A percentile compares a stretch with the other conserved stretches of the same genome.
phyloP scores from a whole-genome alignment of 2,113 vertebrate species.

The Ceratotherium simum region DNA sequence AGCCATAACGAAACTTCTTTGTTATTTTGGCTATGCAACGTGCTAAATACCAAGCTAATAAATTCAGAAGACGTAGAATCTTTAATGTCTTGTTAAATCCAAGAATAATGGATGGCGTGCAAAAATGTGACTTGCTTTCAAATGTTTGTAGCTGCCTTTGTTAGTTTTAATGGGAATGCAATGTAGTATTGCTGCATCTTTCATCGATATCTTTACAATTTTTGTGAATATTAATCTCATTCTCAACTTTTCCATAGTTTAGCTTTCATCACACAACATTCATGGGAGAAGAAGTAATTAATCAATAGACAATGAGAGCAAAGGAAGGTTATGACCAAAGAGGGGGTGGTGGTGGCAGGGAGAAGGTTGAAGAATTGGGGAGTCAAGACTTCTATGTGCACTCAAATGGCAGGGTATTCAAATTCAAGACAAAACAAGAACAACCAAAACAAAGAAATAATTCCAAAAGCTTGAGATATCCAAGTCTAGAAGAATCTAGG shows the following conservation, averaged over 20 bases:
- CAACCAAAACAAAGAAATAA: background rate
- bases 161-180: background rate
- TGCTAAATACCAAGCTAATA: conserved; percentile 78
- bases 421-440: background rate
- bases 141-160: background rate
- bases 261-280: conserved; percentile 4
- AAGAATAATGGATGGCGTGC: conserved; percentile 45
- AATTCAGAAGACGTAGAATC: conserved; percentile 66
- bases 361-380: background rate
- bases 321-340: background rate
- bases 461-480: background rate
- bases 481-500: background rate
- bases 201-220: background rate
- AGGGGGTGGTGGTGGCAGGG: accelerated
- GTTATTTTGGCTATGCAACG: conserved; percentile 63
- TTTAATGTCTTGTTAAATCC: conserved; percentile 35
- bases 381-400: background rate
- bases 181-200: background rate
- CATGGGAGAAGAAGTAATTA: background rate
- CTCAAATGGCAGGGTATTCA: background rate
- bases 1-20: conserved; percentile 69
- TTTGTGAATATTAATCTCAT: background rate
- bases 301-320: background rate
- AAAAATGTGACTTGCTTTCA: conserved; percentile 57
- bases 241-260: background rate